Conservation (phyloP, 2,888 invertebrate species). For the Mesodorylaimus sp. region DNA sequence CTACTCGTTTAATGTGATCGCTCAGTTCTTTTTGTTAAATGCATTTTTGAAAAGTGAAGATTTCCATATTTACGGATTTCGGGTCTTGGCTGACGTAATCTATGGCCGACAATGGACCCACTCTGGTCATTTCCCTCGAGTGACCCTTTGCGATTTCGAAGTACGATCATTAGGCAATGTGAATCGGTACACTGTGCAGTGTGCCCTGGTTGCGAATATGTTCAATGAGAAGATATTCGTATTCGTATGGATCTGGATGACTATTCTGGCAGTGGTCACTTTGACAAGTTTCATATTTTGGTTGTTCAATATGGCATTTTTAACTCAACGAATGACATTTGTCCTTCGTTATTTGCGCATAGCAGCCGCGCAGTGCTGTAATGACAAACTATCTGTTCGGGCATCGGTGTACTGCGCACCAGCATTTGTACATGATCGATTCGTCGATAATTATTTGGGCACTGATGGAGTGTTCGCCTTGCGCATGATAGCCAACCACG, state of each 20-base stretch:
- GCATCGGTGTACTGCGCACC: no score
- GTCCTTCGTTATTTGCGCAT: conserved; percentile 1
- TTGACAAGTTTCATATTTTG: conserved; percentile 3
- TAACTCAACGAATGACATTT: neutral
- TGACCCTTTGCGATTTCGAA: conserved; percentile 8
- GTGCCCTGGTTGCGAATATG: conserved; percentile 6
- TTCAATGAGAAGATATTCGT: conserved; percentile 10
- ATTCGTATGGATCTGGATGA: conserved; percentile 3
- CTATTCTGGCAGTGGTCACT: neutral
- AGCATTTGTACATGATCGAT: neutral
- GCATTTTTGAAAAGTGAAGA: no score
- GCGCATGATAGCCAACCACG: conserved; percentile 20
- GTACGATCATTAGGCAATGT: conserved; percentile 6
- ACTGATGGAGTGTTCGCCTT: neutral
- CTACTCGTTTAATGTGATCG: no score
- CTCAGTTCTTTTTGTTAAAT: conserved; percentile 3
- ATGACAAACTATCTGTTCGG: neutral
- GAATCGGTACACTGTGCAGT: conserved; percentile 9
- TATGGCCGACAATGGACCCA: neutral
- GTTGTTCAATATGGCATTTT: neutral
- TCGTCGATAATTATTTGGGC: neutral
- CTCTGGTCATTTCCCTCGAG: conserved; percentile 5
- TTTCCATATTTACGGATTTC: conserved; percentile 3
- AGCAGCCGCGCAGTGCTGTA: neutral
- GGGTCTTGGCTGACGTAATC: conserved; percentile 2